phyloP scores from a whole-genome alignment of 92 coral and sea anemone genomes.

The Plumapathes pennacea region DNA sequence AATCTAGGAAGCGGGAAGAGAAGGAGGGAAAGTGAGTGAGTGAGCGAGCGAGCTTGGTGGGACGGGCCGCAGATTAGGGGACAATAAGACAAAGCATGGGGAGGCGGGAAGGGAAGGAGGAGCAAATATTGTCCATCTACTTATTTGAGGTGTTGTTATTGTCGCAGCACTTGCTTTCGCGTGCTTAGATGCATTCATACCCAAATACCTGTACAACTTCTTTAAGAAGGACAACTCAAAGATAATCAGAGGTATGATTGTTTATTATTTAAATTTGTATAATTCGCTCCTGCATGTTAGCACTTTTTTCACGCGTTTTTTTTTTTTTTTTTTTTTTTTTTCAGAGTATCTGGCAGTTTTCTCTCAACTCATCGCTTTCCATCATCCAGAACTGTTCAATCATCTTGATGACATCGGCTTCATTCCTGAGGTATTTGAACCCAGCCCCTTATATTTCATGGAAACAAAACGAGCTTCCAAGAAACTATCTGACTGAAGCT shows the following conservation, averaged over 20 bases:
- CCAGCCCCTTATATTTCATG: background rate
- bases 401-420: constrained; percentile 94
- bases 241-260: constrained; percentile 89
- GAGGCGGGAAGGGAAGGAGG: too few species aligned
- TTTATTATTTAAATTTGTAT: too few species aligned
- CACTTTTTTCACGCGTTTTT: background rate
- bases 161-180: constrained; percentile 81
- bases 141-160: background rate
- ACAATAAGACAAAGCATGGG: too few species aligned
- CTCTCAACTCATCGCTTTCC: constrained; percentile 95
- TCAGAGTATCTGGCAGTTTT: constrained; percentile 97
- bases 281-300: too few species aligned
- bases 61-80: too few species aligned
- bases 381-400: constrained; percentile 93
- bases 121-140: too few species aligned
- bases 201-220: constrained; percentile 90
- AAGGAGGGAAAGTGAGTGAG: too few species aligned
- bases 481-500: background rate
- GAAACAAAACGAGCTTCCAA: background rate
- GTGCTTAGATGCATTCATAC: constrained; percentile 84
- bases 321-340: background rate
- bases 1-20: too few species aligned
- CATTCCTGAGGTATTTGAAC: constrained; percentile 83
- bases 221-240: constrained; percentile 95
- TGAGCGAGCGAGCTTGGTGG: too few species aligned